Evolutionary conservation across 2,113 vertebrate species (phyloP), one percentile per base, ranked within the genome.

Genomic region (Otocyon megalotis): DNA sequence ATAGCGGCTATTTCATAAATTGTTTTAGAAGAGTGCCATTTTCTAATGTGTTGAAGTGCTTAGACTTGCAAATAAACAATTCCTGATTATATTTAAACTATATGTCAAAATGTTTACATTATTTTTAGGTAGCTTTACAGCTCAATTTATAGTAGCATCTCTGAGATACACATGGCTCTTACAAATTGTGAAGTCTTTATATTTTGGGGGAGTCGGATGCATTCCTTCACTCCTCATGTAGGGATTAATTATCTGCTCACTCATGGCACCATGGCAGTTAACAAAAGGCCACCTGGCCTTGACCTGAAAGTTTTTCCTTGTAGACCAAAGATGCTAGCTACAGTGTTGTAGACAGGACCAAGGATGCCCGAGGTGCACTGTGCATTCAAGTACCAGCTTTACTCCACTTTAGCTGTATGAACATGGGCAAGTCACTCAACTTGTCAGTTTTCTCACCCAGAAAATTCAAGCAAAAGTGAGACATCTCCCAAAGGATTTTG

Each of bases 311-410:
- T 1, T 43, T 26, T 50, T 10, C 15, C 15, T 28, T 69, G 50
- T 19, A 30, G 56, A 28, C 56, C n/a, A 48, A 5, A 22, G 8
- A 9, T 8, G 12, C 30, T 35, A 16, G 8, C 30, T 35, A 16
- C 0, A 20, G 5, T 26, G n/a, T 14, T 8, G 30, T 19, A 19
- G n/a, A 62, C 26, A 53, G 15, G 37, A 24, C 28, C 43, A 26
- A 1, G 3, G 14, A 11, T 37, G 13, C 8, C 35, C 37, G 22
- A 76, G 3, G 2, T 4, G 35, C 13, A 12, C 4, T 16, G 28
- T 15, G 3, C 0, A 5, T 58, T 30, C 22, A 63, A 26, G 54
- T 16, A 5, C 17, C 53, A 71, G 53, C 9, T 63, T 50, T 9
- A 58, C 30, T 48, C 72, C 43, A 2, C n/a, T 35, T 26, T 24